Percentiles rank a stretch among this genome's conserved stretches.
phyloP scores from a whole-genome alignment of 2,797 vertebrate species.

The Serranus cabrilla region DNA sequence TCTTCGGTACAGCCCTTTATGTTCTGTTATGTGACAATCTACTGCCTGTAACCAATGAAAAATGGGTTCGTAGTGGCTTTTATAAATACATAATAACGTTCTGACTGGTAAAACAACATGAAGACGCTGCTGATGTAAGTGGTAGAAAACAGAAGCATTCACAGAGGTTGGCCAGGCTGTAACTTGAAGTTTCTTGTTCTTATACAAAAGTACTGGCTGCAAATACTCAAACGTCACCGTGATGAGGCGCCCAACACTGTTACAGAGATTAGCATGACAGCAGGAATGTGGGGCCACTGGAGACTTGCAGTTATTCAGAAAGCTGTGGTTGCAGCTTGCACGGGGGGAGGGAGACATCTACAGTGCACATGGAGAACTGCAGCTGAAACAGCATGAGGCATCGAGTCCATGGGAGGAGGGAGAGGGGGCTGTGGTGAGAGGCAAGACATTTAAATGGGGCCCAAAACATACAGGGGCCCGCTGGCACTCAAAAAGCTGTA shows the following conservation, averaged over 20 bases:
- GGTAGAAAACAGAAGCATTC: constrained; percentile 60
- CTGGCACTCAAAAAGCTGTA: constrained; percentile 79
- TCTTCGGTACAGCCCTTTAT: too few relatives aligned
- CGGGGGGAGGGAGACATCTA: constrained; percentile 65
- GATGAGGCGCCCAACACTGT: constrained; percentile 48
- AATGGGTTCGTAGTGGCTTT: constrained; percentile 20
- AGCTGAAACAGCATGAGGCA: constrained; percentile 64
- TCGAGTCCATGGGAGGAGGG: constrained; percentile 37
- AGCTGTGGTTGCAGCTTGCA: constrained; percentile 53
- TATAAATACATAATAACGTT: constrained; percentile 28
- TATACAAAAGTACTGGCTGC: constrained; percentile 51
- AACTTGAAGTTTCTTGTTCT: constrained; percentile 32
- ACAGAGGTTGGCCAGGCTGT: constrained; percentile 49
- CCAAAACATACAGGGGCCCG: constrained; percentile 59
- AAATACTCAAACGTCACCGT: constrained; percentile 60
- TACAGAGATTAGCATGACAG: constrained; percentile 45
- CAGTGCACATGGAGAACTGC: constrained; percentile 68
- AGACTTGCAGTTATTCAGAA: constrained; percentile 47
- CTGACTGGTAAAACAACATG: constrained; percentile 42
- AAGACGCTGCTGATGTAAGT: constrained; percentile 37
- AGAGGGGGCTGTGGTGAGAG: constrained; percentile 29
- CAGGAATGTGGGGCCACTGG: constrained; percentile 28
- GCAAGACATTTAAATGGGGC: constrained; percentile 67
- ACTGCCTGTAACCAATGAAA: constrained; percentile 23
- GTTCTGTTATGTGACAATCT: constrained; percentile 14